Evolutionary conservation across 2,888 invertebrate genomes (phyloP).

Genomic region (Drosophila imparisetae): DNA sequence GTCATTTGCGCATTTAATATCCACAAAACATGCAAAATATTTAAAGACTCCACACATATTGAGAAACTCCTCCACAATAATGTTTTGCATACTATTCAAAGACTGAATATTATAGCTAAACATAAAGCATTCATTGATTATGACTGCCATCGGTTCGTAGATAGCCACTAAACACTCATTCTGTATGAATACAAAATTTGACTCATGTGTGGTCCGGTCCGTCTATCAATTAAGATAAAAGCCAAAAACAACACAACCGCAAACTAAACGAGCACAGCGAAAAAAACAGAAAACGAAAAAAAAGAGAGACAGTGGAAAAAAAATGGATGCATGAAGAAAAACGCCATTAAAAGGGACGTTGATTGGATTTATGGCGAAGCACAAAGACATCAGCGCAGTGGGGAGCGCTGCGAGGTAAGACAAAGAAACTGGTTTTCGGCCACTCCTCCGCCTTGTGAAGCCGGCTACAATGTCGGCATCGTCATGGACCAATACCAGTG

Average conservation of each 20-base stretch:
- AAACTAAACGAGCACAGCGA: constrained; percentile 30
- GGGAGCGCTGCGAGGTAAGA: constrained; percentile 27
- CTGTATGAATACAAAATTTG: constrained; percentile 9
- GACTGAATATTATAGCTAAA: background rate
- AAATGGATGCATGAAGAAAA: constrained; percentile 54
- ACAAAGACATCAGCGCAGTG: constrained; percentile 28
- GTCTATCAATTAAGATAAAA: constrained; percentile 52
- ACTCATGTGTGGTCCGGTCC: constrained; percentile 50
- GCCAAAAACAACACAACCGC: constrained; percentile 34
- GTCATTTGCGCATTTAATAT: constrained; percentile 55
- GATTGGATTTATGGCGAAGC: constrained; percentile 69
- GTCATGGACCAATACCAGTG: constrained; percentile 50
- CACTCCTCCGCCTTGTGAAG: constrained; percentile 43
- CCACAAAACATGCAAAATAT: constrained; percentile 58
- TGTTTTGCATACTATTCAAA: background rate
- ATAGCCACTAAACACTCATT: background rate
- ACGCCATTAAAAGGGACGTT: constrained; percentile 73
- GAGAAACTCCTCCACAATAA: background rate
- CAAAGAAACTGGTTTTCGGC: constrained; percentile 58
- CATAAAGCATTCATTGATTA: background rate
- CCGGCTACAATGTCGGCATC: constrained; percentile 8
- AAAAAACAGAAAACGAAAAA: constrained; percentile 7
- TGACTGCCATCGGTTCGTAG: background rate
- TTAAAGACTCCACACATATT: constrained; percentile 16
- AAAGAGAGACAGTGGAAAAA: constrained; percentile 12